A percentile compares a stretch with the other conserved stretches of the same genome.
Evolutionary conservation across 2,797 vertebrate genomes (phyloP).

Genomic region (Tarsius wallacei): DNA sequence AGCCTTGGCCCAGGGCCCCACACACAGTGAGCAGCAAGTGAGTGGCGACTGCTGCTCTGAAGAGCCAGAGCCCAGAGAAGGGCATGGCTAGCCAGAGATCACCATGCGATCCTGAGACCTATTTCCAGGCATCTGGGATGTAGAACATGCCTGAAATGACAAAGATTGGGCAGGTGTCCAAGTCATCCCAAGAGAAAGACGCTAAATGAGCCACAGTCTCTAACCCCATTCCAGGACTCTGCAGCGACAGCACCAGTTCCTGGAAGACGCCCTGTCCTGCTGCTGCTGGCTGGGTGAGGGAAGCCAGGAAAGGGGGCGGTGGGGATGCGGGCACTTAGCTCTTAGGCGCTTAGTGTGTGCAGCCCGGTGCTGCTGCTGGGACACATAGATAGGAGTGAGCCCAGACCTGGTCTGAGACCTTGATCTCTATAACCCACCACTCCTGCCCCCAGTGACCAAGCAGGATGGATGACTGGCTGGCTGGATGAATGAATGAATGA

Average conservation of each 20-base stretch:
- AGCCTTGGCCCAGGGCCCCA: neutral
- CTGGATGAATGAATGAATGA: neutral
- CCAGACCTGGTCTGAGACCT: neutral
- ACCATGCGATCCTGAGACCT: conserved; percentile 20
- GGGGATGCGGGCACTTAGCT: neutral
- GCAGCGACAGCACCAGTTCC: neutral
- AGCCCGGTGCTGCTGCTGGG: too few species aligned
- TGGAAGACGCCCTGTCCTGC: neutral
- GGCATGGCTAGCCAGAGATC: conserved; percentile 37
- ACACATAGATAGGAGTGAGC: neutral
- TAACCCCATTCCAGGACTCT: neutral
- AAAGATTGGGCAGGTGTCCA: conserved; percentile 65
- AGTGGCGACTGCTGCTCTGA: neutral
- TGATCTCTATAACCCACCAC: neutral
- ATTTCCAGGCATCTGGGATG: conserved; percentile 54
- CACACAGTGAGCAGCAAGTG: neutral
- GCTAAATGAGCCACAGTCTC: neutral
- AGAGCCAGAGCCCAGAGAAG: neutral
- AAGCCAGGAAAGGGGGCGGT: neutral
- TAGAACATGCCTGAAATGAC: conserved; percentile 47
- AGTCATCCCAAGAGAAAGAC: neutral
- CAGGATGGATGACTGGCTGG: too few species aligned
- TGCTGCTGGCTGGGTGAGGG: neutral
- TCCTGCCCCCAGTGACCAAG: neutral
- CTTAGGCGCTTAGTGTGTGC: neutral